Percentiles rank a stretch among this genome's conserved stretches.
Conservation (phyloP, 1,140 invertebrate species). For the Stenopsyche tienmushanensis region DNA sequence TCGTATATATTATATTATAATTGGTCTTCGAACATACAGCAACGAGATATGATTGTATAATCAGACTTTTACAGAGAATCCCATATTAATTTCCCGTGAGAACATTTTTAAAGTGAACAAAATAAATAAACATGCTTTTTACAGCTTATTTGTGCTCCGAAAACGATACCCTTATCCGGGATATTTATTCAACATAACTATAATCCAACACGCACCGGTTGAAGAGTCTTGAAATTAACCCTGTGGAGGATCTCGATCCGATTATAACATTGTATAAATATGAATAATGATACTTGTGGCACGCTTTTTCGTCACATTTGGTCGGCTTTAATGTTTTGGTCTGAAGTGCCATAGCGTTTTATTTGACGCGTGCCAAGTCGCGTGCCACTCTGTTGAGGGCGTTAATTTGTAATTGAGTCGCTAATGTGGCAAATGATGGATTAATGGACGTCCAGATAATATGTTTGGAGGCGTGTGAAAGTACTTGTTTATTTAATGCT, state of each 20-base stretch:
- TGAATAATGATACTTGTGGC: constrained; percentile 2
- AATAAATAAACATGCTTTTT: too few species aligned
- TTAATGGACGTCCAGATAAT: too few species aligned
- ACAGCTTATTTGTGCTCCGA: too few species aligned
- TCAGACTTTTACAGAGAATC: too few species aligned
- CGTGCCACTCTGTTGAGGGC: background rate
- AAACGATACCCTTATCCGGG: too few species aligned
- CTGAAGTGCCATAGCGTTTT: background rate
- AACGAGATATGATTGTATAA: too few species aligned
- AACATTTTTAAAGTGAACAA: too few species aligned
- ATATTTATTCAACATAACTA: too few species aligned
- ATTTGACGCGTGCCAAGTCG: constrained; percentile 7
- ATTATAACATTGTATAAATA: constrained; percentile 9
- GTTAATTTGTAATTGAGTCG: background rate
- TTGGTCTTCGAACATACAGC: too few species aligned
- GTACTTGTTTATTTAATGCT: background rate
- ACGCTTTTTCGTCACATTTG: background rate
- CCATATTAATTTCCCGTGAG: too few species aligned
- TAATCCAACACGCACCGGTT: constrained; percentile 20
- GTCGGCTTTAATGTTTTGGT: background rate
- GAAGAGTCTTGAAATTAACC: constrained; percentile 3
- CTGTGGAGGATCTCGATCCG: background rate
- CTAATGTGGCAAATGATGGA: constrained; percentile 9
- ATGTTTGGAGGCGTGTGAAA: too few species aligned
- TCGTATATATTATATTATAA: too few species aligned